phyloP scores from a whole-genome alignment of 2,113 vertebrate species.

The Eurystomus gularis region DNA sequence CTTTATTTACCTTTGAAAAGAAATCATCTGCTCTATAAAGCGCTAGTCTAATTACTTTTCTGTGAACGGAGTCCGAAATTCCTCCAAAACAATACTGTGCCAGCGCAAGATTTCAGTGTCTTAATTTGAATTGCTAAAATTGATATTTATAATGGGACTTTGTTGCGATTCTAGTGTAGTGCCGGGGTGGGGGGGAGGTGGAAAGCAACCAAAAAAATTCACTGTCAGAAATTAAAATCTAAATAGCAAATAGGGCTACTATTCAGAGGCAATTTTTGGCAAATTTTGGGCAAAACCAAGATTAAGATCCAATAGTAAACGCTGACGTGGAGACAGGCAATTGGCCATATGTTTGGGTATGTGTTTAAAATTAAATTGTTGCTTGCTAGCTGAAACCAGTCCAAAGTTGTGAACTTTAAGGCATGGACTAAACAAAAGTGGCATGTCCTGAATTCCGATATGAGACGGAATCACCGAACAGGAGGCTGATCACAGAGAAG shows the following conservation, averaged over 20 bases:
- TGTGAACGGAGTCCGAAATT: not conserved
- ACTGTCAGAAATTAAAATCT: not conserved
- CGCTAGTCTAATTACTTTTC: not conserved
- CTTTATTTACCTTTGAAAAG: slow-evolving; percentile 38
- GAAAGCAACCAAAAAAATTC: not conserved
- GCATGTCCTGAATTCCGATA: not conserved
- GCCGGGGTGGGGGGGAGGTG: not conserved
- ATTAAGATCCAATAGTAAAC: not conserved
- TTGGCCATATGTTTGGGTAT: not conserved
- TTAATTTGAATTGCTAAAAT: slow-evolving; percentile 43
- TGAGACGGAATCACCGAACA: not conserved
- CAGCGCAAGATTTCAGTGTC: not conserved
- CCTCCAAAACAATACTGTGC: slow-evolving; percentile 5
- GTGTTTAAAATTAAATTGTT: not conserved
- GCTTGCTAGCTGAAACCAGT: not conserved
- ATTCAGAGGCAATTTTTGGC: too few species aligned
- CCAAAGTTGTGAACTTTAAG: not conserved
- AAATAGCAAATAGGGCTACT: not conserved
- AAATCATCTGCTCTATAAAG: not conserved
- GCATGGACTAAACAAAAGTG: not conserved
- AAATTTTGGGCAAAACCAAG: not conserved
- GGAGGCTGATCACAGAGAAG: not conserved
- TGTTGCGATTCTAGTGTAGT: not conserved
- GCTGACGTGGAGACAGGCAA: not conserved
- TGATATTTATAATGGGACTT: not conserved